phyloP scores from a whole-genome alignment of 2,113 vertebrate species.

The Chaenocephalus aceratus region DNA sequence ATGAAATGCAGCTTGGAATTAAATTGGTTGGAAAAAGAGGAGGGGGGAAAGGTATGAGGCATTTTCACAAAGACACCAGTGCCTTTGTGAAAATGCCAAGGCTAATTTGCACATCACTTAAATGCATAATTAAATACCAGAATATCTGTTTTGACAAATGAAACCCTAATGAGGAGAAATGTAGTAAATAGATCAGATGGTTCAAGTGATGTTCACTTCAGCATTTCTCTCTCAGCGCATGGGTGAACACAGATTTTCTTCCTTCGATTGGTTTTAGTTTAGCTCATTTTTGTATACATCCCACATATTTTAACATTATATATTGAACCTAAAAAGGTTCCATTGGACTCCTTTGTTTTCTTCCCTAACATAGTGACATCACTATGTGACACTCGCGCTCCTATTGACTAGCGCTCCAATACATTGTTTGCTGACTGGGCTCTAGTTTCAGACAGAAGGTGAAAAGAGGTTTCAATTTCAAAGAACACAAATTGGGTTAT shows the following conservation, averaged over 20 bases:
- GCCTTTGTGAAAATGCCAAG: constrained; percentile 79
- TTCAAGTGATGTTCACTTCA: constrained; percentile 40
- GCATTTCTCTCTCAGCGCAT: constrained; percentile 11
- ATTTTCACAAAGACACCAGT: constrained; percentile 68
- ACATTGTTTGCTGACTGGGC: too few species aligned
- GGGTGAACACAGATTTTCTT: neutral
- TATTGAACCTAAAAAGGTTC: too few species aligned
- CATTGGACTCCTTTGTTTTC: too few species aligned
- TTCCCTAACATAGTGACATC: too few species aligned
- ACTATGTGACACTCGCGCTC: too few species aligned
- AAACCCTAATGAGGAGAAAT: constrained; percentile 56
- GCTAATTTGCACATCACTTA: constrained; percentile 83
- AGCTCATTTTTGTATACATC: neutral
- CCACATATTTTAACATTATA: too few species aligned
- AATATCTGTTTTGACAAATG: constrained; percentile 71
- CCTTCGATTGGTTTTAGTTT: neutral
- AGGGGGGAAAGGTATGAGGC: constrained; percentile 62
- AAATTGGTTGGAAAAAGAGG: constrained; percentile 82
- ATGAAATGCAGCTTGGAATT: constrained; percentile 85
- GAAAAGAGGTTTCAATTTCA: too few species aligned
- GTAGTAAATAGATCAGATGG: constrained; percentile 49
- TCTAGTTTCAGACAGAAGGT: too few species aligned
- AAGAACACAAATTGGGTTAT: too few species aligned
- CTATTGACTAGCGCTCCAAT: too few species aligned
- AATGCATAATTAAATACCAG: constrained; percentile 79